A percentile compares a stretch with the other conserved stretches of the same genome.
Conservation (phyloP, 2,113 vertebrate genomes). For the Brachypteracias leptosomus region DNA sequence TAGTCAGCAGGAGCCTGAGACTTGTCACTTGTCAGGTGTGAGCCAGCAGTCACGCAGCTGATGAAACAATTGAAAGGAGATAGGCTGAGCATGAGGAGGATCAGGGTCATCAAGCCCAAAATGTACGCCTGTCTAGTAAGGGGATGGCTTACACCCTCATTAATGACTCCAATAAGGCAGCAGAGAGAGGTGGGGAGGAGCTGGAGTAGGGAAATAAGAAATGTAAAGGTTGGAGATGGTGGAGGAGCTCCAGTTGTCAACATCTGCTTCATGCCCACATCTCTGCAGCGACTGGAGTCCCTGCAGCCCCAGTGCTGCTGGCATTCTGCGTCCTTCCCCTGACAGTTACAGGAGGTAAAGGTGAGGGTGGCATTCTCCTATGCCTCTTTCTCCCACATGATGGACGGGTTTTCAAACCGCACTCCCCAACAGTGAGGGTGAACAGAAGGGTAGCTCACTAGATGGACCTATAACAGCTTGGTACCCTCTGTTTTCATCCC, state of each 20-base stretch:
- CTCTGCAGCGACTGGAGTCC: background rate
- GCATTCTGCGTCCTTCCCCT: background rate
- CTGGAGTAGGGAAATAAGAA: background rate
- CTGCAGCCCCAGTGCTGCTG: background rate
- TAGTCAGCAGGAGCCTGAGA: slow-evolving; percentile 89
- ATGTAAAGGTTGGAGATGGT: background rate
- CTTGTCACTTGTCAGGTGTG: slow-evolving; percentile 92
- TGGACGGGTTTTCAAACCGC: accelerated
- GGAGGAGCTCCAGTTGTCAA: background rate
- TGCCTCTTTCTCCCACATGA: accelerated
- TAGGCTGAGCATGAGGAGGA: slow-evolving; percentile 72
- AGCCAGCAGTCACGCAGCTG: slow-evolving; percentile 81
- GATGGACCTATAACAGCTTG: background rate
- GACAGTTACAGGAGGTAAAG: background rate
- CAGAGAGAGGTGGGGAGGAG: background rate
- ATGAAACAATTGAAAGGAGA: slow-evolving; percentile 91
- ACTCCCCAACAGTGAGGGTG: accelerated
- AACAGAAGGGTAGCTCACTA: background rate
- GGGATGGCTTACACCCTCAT: slow-evolving; percentile 70
- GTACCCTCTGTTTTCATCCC: background rate
- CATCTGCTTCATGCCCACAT: background rate
- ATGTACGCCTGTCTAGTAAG: slow-evolving; percentile 66
- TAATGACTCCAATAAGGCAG: slow-evolving; percentile 35
- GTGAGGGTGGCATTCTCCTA: background rate
- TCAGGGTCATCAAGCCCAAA: slow-evolving; percentile 81